Conservation (phyloP, 2,797 vertebrate genomes). For the Thamnophis elegans region DNA sequence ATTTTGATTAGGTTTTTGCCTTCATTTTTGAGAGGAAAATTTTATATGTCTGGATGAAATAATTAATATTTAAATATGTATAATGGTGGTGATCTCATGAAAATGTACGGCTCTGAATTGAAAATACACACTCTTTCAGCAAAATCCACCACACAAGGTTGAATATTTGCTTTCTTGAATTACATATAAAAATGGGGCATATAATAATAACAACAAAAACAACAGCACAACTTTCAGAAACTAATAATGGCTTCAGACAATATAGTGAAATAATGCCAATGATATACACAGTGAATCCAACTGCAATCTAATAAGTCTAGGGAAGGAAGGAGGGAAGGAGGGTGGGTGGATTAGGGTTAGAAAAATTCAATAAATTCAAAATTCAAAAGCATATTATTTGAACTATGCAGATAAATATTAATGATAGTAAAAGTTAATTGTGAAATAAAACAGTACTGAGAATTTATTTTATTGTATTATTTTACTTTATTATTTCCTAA, state of each 20-base stretch:
- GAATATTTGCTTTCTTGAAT: not conserved
- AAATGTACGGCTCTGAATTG: not conserved
- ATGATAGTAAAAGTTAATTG: not conserved
- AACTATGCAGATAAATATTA: not conserved
- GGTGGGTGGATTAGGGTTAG: too few relatives aligned
- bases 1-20: not conserved
- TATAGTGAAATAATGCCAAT: not conserved
- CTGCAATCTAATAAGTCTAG: not conserved
- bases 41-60: not conserved
- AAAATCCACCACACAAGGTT: not conserved
- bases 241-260: slow-evolving; percentile 6
- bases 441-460: not conserved
- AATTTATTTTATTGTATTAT: not conserved
- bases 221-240: not conserved
- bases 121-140: not conserved
- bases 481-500: not conserved
- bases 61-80: not conserved
- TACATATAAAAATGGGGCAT: not conserved
- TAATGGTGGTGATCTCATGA: not conserved
- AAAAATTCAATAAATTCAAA: not conserved
- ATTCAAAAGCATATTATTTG: not conserved
- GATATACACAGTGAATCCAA: not conserved
- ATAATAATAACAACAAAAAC: not conserved
- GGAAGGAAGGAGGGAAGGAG: not conserved
- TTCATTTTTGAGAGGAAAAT: not conserved